Evolutionary conservation across 2,888 invertebrate genomes (phyloP).

Genomic region (Melinaea menophilus): DNA sequence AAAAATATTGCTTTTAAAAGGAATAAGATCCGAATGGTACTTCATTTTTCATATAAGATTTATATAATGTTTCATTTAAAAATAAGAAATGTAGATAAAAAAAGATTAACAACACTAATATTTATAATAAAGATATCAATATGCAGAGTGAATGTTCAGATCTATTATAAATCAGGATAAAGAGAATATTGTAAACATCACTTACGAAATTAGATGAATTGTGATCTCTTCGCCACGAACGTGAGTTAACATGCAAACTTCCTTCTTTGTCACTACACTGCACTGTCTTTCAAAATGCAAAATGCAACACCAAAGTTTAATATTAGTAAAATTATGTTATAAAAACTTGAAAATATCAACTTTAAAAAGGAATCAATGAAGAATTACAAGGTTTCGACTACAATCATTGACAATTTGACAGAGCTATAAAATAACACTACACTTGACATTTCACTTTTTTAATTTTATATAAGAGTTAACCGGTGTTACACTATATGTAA

Average conservation of each 20-base stretch:
- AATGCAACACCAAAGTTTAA: conserved; percentile 11
- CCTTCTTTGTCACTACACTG: conserved; percentile 16
- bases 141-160: background rate
- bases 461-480: background rate
- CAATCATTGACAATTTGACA: background rate
- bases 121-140: too few species aligned
- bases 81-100: too few species aligned
- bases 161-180: background rate
- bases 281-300: conserved; percentile 10
- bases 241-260: conserved; percentile 14
- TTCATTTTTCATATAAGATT: too few species aligned
- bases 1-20: too few species aligned
- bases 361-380: background rate
- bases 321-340: background rate
- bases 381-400: background rate
- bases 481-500: background rate
- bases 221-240: conserved; percentile 25
- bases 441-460: conserved; percentile 2
- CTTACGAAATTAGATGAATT: conserved; percentile 33
- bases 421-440: conserved; percentile 1
- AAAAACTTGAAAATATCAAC: background rate
- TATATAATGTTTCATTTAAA: too few species aligned
- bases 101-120: too few species aligned
- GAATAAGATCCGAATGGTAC: too few species aligned
- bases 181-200: conserved; percentile 17